Evolutionary conservation across 1,140 invertebrate species (phyloP), one percentile per base, ranked within the genome.

Genomic region (Macrobrachium nipponense): DNA sequence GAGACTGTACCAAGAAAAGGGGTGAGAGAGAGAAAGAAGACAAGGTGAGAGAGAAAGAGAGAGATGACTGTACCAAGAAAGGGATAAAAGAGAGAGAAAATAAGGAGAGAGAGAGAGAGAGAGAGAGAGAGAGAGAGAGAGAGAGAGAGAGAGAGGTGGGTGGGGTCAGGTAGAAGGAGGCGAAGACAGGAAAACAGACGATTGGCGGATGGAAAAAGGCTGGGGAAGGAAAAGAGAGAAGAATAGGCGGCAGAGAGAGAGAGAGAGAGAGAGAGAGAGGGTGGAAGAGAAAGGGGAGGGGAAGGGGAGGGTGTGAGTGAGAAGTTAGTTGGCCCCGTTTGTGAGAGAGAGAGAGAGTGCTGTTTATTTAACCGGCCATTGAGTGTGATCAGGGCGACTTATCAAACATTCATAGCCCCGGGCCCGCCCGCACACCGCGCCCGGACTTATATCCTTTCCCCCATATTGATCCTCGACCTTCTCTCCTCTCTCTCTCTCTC

Each of bases 351-450:
- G n/a, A n/a, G n/a, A n/a, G 36, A 70, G 68, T 11, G 68, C 36
- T 85, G 82, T 85, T 85, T 85, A 79, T 79, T 77, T 85, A 85
- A 72, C 75, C 82, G n/a, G 75, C 82, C 62, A 85, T 85, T 85
- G 82, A 85, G 82, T 68, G 82, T 79, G 82, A 85, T 85, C 82
- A 85, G 82, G 75, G 82, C 59, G 62, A 85, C 75, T 85, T 70
- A 85, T 85, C 82, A 78, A 85, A 85, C 76, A 85, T 85, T 85
- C 82, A 85, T 79, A 72, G 82, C 44, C 58, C 72, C 51, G 72
- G 82, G 62, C 76, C 76, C 75, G 62, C 76, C 76, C 75, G 18
- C 20, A 62, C 44, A 44, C n/a, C 10, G n/a, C 64, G 27, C 64
- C 64, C n/a, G 8, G n/a, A 1, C 64, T 10, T 17, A 10, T 20